Percentiles rank a stretch among this genome's conserved stretches.
phyloP scores from a whole-genome alignment of 2,113 vertebrate species.

The Elgaria multicarinata region DNA sequence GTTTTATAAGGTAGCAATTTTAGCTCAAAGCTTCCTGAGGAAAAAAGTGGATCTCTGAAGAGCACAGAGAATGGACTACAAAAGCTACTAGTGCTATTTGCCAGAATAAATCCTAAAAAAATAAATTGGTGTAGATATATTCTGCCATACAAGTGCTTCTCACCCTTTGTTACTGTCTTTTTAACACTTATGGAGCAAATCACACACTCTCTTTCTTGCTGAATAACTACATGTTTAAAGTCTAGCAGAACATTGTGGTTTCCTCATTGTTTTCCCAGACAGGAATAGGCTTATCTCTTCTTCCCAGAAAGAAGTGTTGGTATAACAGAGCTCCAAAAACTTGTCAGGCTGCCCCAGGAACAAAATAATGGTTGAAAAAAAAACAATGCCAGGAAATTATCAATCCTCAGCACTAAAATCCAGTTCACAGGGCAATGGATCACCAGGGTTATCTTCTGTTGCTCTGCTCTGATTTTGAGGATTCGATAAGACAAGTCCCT shows the following conservation, averaged over 20 bases:
- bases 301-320: constrained; percentile 60
- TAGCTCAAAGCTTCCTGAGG: neutral
- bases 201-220: neutral
- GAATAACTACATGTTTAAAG: constrained; percentile 23
- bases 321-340: constrained; percentile 62
- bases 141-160: neutral
- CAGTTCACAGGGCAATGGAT: constrained; percentile 38
- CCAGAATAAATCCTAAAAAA: neutral
- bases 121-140: neutral
- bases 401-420: constrained; percentile 56
- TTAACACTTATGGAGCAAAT: neutral
- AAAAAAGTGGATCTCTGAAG: neutral
- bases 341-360: constrained; percentile 59
- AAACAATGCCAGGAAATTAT: constrained; percentile 56
- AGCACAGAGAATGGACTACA: neutral
- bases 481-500: constrained; percentile 39
- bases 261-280: constrained; percentile 58
- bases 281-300: constrained; percentile 65
- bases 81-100: neutral
- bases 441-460: constrained; percentile 42
- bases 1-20: neutral
- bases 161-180: neutral
- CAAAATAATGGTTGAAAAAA: constrained; percentile 53
- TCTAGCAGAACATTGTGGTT: constrained; percentile 45
- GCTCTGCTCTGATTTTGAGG: constrained; percentile 27